Evolutionary conservation across 2,888 invertebrate species (phyloP), one percentile per base, ranked within the genome.

Genomic region (Callinectes sapidus): DNA sequence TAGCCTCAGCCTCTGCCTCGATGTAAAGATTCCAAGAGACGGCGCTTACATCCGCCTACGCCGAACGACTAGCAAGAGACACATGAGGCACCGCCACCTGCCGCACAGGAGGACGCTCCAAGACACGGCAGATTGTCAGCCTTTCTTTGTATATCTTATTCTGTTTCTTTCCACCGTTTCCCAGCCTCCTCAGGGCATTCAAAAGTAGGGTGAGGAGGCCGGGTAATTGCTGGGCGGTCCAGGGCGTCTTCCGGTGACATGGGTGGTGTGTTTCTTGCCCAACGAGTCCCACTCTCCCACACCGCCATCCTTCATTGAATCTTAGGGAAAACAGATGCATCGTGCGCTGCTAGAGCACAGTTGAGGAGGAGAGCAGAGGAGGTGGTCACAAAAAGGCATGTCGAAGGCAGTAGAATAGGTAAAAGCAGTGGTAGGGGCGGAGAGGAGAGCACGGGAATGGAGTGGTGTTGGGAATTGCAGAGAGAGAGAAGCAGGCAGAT

Each of bases 181-280:
- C 71, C 71, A 28, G 28, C 71, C 71, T 28, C 71, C n/a, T 28
- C 71, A 10, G 71, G 71, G 71, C 71, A 23, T n/a, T 28, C 71
- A 71, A 71, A 71, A 71, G 10, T 71, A n/a, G 28, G 71, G 71
- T 71, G 71, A 28, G 61, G 61, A 16, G 71, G 10, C 71, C 71
- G n/a, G n/a, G 71, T 71, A 71, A 71, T 71, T 71, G 28, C 71
- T 18, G n/a, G n/a, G 71, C 71, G 71, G 28, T n/a, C 71, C 71
- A 71, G n/a, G 71, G 28, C 71, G 28, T 71, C 71, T 71, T 71
- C 71, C 71, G 71, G 71, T 71, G 71, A 71, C 71, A 10, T 71
- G 71, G 71, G 28, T 71, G 71, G 71, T 28, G 71, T 71, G 71
- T 71, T 28, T 23, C 71, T 2, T 28, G 71, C 71, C 71, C 28